These are phyloP conservation scores for Exaiptasia diaphana DNA, from an alignment of 64 coral and sea anemone genomes.

Conservation along the genomic window DNA sequence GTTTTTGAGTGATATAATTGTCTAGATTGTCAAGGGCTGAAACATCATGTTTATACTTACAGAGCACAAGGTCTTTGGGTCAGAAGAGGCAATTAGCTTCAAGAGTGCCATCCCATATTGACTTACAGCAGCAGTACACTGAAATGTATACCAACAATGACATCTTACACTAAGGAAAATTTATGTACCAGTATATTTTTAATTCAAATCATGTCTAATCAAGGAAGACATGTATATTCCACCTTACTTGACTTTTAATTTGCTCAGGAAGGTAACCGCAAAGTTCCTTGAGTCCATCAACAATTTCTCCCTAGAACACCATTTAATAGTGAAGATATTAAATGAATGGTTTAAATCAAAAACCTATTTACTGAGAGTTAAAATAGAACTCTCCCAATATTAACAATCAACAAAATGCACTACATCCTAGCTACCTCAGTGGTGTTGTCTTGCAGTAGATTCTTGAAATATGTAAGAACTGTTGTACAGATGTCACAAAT, in stretches of 20 bases:
- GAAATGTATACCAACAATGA: too few relatives aligned
- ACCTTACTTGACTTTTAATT: slow-evolving; percentile 62
- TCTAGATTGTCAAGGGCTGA: too few relatives aligned
- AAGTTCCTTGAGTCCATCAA: slow-evolving; percentile 47
- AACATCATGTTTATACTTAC: slow-evolving; percentile 35
- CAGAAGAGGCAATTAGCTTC: slow-evolving; percentile 33
- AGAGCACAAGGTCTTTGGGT: slow-evolving; percentile 30
- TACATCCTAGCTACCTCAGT: slow-evolving; percentile 46
- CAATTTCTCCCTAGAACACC: slow-evolving; percentile 74
- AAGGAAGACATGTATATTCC: too few relatives aligned
- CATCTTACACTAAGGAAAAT: too few relatives aligned
- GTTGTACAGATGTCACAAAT: slow-evolving; percentile 53
- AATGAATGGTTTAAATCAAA: too few relatives aligned
- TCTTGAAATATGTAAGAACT: slow-evolving; percentile 47
- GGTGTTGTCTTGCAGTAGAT: slow-evolving; percentile 35
- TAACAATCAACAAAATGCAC: too few relatives aligned
- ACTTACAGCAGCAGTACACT: slow-evolving; percentile 64
- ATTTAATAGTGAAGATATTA: too few relatives aligned
- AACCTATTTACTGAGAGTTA: too few relatives aligned
- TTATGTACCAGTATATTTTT: too few relatives aligned
- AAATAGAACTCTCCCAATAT: too few relatives aligned
- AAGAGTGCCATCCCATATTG: slow-evolving; percentile 45
- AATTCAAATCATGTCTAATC: background rate
- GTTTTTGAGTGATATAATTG: too few relatives aligned
- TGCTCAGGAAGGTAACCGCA: slow-evolving; percentile 62